Evolutionary conservation across 2,888 invertebrate genomes (phyloP).

Genomic region (Agonopterix arenella): DNA sequence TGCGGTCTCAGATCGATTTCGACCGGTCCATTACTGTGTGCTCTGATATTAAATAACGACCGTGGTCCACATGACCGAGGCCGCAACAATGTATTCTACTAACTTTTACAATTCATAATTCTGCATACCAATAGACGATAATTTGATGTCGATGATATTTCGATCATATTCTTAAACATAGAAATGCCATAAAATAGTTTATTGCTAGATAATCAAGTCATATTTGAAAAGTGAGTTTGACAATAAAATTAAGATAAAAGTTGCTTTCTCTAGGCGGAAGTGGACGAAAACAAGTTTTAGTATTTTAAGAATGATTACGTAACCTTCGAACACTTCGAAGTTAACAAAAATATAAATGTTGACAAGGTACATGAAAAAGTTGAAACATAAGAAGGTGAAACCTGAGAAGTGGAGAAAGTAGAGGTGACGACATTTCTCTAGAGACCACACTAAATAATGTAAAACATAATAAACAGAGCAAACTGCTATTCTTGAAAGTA

Average conservation of each 20-base stretch:
- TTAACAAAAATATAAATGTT: slow-evolving; percentile 51
- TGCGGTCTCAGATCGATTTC: slow-evolving; percentile 55
- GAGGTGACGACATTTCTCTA: slow-evolving; percentile 23
- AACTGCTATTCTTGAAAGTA: background rate
- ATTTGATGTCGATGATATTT: too few relatives aligned
- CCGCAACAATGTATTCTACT: slow-evolving; percentile 12
- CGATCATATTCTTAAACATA: too few relatives aligned
- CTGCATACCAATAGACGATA: too few relatives aligned
- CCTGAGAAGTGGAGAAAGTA: slow-evolving; percentile 50
- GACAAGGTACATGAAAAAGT: slow-evolving; percentile 43
- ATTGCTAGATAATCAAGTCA: too few relatives aligned
- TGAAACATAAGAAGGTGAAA: slow-evolving; percentile 40
- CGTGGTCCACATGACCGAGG: slow-evolving; percentile 32
- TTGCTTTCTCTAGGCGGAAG: slow-evolving; percentile 58
- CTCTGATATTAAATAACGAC: slow-evolving; percentile 42
- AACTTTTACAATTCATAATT: background rate
- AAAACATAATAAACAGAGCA: slow-evolving; percentile 4
- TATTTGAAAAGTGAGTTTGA: slow-evolving; percentile 10
- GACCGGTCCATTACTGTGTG: slow-evolving; percentile 45
- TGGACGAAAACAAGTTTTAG: slow-evolving; percentile 49
- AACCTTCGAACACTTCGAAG: slow-evolving; percentile 45
- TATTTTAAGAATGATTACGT: slow-evolving; percentile 47
- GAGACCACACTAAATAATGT: slow-evolving; percentile 2
- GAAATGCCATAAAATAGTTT: too few relatives aligned
- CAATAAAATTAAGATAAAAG: slow-evolving; percentile 35